Conservation (phyloP, 2,113 vertebrate species). For the Leptobrachium leishanense region DNA sequence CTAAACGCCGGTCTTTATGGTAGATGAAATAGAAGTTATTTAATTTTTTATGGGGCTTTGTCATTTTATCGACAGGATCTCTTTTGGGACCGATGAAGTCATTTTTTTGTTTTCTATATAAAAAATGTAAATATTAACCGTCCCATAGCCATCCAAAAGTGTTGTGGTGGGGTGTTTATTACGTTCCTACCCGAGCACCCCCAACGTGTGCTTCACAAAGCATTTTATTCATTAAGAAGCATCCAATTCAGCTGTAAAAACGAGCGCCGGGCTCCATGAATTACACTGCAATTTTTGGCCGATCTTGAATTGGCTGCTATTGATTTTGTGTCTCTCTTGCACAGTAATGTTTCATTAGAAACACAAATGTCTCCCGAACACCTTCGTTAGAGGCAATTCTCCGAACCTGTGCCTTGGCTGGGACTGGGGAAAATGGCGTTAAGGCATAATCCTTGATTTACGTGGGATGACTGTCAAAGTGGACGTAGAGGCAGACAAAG, state of each 20-base stretch:
- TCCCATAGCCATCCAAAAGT: not conserved
- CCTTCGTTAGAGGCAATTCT: slow-evolving; percentile 51
- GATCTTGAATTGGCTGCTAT: slow-evolving; percentile 66
- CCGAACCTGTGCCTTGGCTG: slow-evolving; percentile 33
- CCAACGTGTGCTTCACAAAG: not conserved
- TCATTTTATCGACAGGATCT: not conserved
- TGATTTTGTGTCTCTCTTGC: slow-evolving; percentile 63
- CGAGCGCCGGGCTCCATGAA: slow-evolving; percentile 26
- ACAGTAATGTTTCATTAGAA: slow-evolving; percentile 66
- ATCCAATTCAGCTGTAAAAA: not conserved
- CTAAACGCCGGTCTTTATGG: not conserved
- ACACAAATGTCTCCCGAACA: slow-evolving; percentile 64
- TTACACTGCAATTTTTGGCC: slow-evolving; percentile 51
- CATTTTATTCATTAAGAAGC: slow-evolving; percentile 32
- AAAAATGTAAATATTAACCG: too few relatives aligned
- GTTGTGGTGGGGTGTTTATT: not conserved
- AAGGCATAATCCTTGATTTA: slow-evolving; percentile 36
- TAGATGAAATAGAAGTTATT: slow-evolving; percentile 2
- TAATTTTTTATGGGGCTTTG: not conserved
- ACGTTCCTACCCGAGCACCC: slow-evolving; percentile 2
- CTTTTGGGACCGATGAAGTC: not conserved
- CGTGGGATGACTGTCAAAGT: slow-evolving; percentile 42
- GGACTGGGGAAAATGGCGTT: not conserved
- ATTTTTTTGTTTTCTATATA: too few relatives aligned
- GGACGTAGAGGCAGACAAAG: not conserved